phyloP scores from a whole-genome alignment of 2,113 vertebrate species.

The Tachysurus vachellii region DNA sequence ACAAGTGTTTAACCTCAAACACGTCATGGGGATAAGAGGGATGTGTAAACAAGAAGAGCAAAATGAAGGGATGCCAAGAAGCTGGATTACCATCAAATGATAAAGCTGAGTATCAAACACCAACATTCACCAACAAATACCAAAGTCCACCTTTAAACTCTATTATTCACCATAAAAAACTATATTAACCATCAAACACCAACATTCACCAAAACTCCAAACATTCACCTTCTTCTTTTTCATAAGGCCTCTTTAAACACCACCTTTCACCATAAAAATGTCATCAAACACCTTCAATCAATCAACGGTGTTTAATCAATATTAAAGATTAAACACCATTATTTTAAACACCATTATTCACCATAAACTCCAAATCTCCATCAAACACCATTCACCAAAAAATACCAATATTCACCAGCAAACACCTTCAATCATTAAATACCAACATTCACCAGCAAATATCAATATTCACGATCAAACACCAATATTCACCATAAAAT shows the following conservation, averaged over 20 bases:
- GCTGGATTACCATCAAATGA: background rate
- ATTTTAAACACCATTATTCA: background rate
- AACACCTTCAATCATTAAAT: background rate
- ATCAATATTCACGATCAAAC: no score
- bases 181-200: background rate
- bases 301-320: background rate
- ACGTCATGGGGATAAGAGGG: slow-evolving; percentile 10
- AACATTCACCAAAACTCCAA: background rate
- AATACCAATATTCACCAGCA: background rate
- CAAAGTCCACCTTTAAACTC: background rate
- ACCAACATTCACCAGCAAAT: background rate
- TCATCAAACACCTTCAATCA: background rate
- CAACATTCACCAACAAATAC: background rate
- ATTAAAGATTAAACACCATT: background rate
- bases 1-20: slow-evolving; percentile 66
- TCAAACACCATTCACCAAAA: background rate
- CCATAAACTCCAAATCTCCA: background rate
- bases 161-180: background rate
- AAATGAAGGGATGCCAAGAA: background rate
- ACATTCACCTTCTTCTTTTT: background rate
- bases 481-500: background rate
- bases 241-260: background rate
- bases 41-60: background rate
- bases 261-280: background rate
- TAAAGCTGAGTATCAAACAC: background rate